Evolutionary conservation across 2,113 vertebrate genomes (phyloP).

Genomic region (Rhynchopsitta pachyrhyncha): DNA sequence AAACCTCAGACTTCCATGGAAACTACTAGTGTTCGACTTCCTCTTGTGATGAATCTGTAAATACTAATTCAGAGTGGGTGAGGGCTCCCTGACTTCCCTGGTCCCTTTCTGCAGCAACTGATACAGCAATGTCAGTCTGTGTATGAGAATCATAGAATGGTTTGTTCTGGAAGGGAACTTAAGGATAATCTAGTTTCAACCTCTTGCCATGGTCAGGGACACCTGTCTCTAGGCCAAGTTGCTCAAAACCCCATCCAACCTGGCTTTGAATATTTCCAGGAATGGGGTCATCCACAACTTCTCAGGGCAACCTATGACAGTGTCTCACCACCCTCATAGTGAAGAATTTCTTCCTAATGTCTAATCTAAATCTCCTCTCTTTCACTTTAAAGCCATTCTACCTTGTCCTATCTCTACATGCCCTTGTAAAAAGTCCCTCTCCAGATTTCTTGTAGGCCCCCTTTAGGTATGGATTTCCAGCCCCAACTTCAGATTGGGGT

Average conservation of each 20-base stretch:
- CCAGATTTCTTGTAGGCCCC: not conserved
- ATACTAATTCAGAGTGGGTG: not conserved
- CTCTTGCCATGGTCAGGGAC: not conserved
- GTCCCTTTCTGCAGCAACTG: not conserved
- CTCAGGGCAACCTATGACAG: not conserved
- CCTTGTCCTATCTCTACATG: not conserved
- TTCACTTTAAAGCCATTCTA: not conserved
- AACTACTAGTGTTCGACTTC: not conserved
- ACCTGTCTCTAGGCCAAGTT: not conserved
- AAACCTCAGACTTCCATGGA: not conserved
- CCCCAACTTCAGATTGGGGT: not conserved
- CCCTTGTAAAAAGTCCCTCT: not conserved
- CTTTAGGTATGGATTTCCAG: not conserved
- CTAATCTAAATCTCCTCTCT: not conserved
- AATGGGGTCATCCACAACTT: not conserved
- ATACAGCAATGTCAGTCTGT: not conserved
- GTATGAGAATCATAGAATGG: not conserved
- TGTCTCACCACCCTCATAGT: not conserved
- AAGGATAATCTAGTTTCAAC: not conserved
- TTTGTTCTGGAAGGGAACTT: not conserved
- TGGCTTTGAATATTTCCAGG: not conserved
- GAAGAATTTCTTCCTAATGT: not conserved
- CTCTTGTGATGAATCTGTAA: not conserved
- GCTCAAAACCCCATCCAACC: not conserved
- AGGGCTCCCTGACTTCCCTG: fast-evolving